phyloP scores from a whole-genome alignment of 2,797 vertebrate species.

The Microhierax caerulescens region DNA sequence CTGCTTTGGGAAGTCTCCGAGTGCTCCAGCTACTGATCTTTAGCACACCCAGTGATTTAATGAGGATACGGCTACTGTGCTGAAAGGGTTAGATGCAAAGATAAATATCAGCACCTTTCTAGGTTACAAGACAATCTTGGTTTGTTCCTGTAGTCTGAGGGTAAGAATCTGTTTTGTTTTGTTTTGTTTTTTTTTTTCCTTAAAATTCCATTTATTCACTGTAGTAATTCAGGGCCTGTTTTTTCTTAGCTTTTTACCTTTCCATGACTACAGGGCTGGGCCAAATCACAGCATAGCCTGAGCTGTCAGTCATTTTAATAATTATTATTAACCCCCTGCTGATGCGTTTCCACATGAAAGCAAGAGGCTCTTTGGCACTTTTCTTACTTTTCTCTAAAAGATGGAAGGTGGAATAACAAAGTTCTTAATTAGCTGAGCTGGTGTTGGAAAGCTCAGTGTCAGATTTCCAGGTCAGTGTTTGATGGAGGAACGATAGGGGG shows the following conservation, averaged over 20 bases:
- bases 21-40: background rate
- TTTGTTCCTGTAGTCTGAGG: background rate
- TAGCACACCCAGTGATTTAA: background rate
- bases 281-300: background rate
- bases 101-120: background rate
- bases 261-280: background rate
- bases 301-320: constrained; percentile 57
- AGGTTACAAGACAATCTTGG: background rate
- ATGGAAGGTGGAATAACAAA: constrained; percentile 58
- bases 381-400: constrained; percentile 53
- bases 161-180: background rate
- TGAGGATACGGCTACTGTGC: background rate
- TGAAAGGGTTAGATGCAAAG: background rate
- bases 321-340: constrained; percentile 66
- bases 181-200: background rate
- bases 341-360: constrained; percentile 65
- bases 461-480: constrained; percentile 70
- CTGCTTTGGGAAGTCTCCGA: background rate
- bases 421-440: constrained; percentile 72
- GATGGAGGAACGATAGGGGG: constrained; percentile 59
- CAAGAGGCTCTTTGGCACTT: constrained; percentile 41
- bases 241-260: constrained; percentile 10
- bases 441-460: constrained; percentile 63
- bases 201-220: background rate
- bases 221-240: background rate